Percentiles rank a stretch among this genome's conserved stretches.
These are phyloP conservation scores for Diarsia rubi DNA, from an alignment of 2,888 invertebrate species.

Conservation along the genomic window DNA sequence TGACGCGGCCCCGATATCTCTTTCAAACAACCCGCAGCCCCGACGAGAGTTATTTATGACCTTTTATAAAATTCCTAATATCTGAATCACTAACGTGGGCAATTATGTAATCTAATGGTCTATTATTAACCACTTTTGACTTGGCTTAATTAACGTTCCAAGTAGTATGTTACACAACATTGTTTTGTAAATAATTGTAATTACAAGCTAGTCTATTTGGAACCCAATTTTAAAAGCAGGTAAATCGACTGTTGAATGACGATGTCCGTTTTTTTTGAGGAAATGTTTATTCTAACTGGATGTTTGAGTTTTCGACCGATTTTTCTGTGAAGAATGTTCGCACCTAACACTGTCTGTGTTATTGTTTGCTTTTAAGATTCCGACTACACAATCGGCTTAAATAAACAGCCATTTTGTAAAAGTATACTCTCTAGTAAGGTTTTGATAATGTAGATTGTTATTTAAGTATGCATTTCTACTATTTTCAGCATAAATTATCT, in stretches of 20 bases:
- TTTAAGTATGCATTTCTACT: background rate
- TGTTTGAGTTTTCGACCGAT: background rate
- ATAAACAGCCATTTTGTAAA: background rate
- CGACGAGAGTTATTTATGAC: too few relatives aligned
- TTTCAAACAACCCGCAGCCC: too few relatives aligned
- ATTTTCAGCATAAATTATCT: background rate
- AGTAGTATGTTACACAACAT: background rate
- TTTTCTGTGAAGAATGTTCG: background rate
- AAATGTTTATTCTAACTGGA: slow-evolving; percentile 14
- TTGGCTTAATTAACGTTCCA: background rate
- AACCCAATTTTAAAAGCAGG: background rate
- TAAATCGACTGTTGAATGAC: slow-evolving; percentile 17
- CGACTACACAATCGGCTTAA: background rate
- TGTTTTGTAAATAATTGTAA: background rate
- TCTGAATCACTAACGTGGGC: background rate
- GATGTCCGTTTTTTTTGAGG: background rate
- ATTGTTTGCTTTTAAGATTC: slow-evolving; percentile 16
- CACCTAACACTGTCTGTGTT: background rate
- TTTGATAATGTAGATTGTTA: slow-evolving; percentile 6
- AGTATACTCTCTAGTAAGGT: background rate
- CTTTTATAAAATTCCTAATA: background rate
- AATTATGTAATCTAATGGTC: background rate
- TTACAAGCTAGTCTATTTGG: background rate
- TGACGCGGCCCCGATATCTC: too few relatives aligned
- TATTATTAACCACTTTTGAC: background rate